A percentile compares a stretch with the other conserved stretches of the same genome.
Evolutionary conservation across 2,113 vertebrate species (phyloP).

Genomic region (Setophaga coronata): DNA sequence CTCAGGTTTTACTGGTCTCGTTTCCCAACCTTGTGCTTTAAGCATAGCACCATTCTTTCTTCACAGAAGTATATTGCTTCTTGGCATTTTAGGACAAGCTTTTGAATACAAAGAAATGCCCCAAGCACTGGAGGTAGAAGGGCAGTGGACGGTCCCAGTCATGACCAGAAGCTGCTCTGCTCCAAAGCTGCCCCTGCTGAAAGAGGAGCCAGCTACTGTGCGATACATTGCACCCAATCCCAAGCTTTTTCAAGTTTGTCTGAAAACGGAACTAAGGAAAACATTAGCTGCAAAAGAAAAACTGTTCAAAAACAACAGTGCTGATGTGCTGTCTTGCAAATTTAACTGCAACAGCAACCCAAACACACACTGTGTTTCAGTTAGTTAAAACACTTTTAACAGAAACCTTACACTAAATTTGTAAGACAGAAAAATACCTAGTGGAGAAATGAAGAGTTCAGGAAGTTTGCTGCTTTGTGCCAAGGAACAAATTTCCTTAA

Average conservation of each 20-base stretch:
- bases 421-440: neutral
- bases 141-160: neutral
- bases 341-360: neutral
- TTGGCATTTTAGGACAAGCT: neutral
- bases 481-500: neutral
- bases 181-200: neutral
- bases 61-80: neutral
- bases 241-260: constrained; percentile 11
- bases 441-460: neutral
- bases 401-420: neutral
- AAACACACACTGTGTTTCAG: neutral
- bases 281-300: constrained; percentile 4
- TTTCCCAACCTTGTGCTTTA: neutral
- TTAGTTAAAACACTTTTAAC: neutral
- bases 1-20: neutral
- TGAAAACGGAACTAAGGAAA: neutral
- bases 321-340: neutral
- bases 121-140: neutral
- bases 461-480: neutral
- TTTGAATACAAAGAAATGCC: neutral
- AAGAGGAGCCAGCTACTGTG: neutral
- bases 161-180: neutral
- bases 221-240: neutral
- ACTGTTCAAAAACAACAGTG: neutral
- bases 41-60: constrained; percentile 10